phyloP scores from a whole-genome alignment of 2,113 vertebrate species.

The Toxotes jaculatrix region DNA sequence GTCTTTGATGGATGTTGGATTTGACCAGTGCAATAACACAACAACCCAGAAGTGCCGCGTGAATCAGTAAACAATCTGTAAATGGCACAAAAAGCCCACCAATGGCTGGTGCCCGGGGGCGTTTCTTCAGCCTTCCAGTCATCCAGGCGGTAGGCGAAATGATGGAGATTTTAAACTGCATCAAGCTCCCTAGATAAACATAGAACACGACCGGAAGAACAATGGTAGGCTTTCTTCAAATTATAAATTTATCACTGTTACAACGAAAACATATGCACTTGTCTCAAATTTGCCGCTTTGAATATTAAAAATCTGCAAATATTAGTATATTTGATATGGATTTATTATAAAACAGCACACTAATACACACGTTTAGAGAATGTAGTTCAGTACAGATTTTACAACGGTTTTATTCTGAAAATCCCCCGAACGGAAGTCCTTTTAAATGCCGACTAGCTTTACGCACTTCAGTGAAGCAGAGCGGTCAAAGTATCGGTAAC shows the following conservation, averaged over 20 bases:
- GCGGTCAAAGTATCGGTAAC: slow-evolving; percentile 66
- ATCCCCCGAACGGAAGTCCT: background rate
- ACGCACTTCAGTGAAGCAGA: slow-evolving; percentile 11
- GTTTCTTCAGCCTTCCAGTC: slow-evolving; percentile 54
- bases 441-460: background rate
- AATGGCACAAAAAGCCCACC: slow-evolving; percentile 47
- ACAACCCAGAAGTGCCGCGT: slow-evolving; percentile 48
- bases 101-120: slow-evolving; percentile 68
- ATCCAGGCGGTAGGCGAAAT: slow-evolving; percentile 61
- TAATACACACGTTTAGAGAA: accelerated
- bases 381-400: background rate
- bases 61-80: slow-evolving; percentile 63
- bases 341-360: accelerated
- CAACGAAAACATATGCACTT: accelerated
- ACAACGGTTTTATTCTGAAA: slow-evolving; percentile 23
- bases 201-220: background rate
- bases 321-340: accelerated
- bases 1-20: slow-evolving; percentile 33
- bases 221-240: slow-evolving; percentile 25
- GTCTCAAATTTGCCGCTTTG: background rate
- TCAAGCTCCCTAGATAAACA: background rate
- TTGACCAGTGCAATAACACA: slow-evolving; percentile 44
- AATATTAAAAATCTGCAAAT: too few species aligned
- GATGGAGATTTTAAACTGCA: slow-evolving; percentile 63
- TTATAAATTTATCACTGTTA: accelerated